A percentile compares a stretch with the other conserved stretches of the same genome.
Evolutionary conservation across 2,797 vertebrate genomes (phyloP).

Genomic region (Strix occidentalis): DNA sequence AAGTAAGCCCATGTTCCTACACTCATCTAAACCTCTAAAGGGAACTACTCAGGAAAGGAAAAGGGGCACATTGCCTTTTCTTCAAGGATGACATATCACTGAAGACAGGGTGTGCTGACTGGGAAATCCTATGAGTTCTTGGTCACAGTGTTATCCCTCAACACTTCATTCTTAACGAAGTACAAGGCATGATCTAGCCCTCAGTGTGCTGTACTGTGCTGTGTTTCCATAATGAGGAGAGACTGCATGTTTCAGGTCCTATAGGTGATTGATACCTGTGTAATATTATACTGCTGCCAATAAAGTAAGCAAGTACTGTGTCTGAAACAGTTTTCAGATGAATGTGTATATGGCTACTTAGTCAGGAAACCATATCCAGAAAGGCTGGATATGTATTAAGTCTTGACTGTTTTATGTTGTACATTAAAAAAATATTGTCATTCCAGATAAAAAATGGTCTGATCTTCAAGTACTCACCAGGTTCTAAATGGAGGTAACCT

Average conservation of each 20-base stretch:
- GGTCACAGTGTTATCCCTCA: neutral
- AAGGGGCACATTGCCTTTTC: neutral
- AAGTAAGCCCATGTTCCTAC: neutral
- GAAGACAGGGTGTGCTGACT: neutral
- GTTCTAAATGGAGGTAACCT: neutral
- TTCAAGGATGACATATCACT: neutral
- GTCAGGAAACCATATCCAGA: constrained; percentile 28
- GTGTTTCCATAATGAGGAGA: neutral
- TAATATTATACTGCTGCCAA: constrained; percentile 48
- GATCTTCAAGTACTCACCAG: neutral
- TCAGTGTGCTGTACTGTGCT: neutral
- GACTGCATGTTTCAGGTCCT: neutral
- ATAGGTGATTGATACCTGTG: constrained; percentile 47
- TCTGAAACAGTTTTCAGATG: constrained; percentile 55
- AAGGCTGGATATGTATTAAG: constrained; percentile 35
- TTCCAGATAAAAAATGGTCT: neutral
- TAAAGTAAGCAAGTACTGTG: constrained; percentile 47
- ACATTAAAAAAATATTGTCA: neutral
- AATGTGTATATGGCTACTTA: neutral
- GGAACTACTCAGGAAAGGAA: neutral
- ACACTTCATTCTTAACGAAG: neutral
- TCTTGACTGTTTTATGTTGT: neutral
- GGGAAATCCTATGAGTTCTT: neutral
- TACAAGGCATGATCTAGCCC: neutral
- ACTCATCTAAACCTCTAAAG: neutral